phyloP scores from a whole-genome alignment of 2,888 invertebrate genomes.

The Troides oblongomaculatus region DNA sequence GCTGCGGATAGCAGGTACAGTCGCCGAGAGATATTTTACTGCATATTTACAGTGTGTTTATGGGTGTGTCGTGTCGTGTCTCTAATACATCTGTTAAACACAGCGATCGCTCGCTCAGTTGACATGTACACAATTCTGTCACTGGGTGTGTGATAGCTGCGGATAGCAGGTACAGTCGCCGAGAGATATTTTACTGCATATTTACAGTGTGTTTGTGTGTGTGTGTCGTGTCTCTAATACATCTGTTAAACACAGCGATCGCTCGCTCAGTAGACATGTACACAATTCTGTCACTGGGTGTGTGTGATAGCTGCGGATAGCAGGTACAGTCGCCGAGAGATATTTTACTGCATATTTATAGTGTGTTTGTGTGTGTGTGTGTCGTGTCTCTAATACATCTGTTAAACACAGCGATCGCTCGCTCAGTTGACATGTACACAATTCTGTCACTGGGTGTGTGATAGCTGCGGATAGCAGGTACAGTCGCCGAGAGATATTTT shows the following conservation, averaged over 20 bases:
- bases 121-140: too few relatives aligned
- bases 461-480: constrained; percentile 1
- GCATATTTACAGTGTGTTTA: constrained; percentile 29
- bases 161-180: too few relatives aligned
- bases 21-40: too few relatives aligned
- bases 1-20: constrained; percentile 32
- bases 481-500: background rate
- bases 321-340: constrained; percentile 11
- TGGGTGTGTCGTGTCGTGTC: background rate
- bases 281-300: constrained; percentile 40
- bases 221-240: too few relatives aligned
- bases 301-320: constrained; percentile 34
- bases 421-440: constrained; percentile 8
- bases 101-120: too few relatives aligned
- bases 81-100: too few relatives aligned
- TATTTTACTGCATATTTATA: background rate
- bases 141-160: too few relatives aligned
- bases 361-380: background rate
- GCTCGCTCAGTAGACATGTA: constrained; percentile 32
- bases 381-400: background rate
- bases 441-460: constrained; percentile 17
- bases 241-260: too few relatives aligned
- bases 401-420: background rate
- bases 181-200: too few relatives aligned
- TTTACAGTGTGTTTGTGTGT: too few relatives aligned